Evolutionary conservation across 64 coral and sea anemone genomes (phyloP), one percentile per base, ranked within the genome.

Genomic region (Cladopsammia gracilis): DNA sequence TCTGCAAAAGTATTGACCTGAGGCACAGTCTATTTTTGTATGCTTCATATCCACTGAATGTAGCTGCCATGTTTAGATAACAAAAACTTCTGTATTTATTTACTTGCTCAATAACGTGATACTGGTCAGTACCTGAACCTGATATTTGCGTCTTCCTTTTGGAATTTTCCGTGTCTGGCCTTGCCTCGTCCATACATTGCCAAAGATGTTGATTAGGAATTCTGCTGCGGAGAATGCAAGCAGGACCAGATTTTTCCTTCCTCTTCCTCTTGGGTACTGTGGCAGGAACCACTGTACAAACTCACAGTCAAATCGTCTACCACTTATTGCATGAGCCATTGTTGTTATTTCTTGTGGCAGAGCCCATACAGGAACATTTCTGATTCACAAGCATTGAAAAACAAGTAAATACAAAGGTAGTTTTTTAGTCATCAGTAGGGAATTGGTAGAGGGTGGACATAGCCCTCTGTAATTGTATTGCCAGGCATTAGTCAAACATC

Each of bases 321-420:
- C 72, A 90, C 76, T 82, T 19, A 91, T 50, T 25, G 89, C 89
- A 72, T 91, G 89, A n/a, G 77, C 89, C 13, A 44, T 71, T 25
- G 52, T 52, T 25, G 44, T 56, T 20, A 89, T 89, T 25, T 71
- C 24, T 23, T 58, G 25, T 62, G 86, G 71, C 57, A 44, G 86
- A 22, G 71, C 52, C 71, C 51, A 75, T 15, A 76, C 86, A 71
- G 69, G 85, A 53, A 74, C 85, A 88, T 23, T 51, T 26, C 56
- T 43, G 34, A 83, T 67, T 85, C 4, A 64, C 19, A 46, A 10
- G 0, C 52, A 54, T 54, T 54, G 1, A 64, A 48, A 46, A 24
- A 62, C 42, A 15, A 42, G 64, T 44, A 47, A 25, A 26, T 60
- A 15, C 58, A 65, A 16, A 48, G 6, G 0, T 54, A 54, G 52